These are phyloP conservation scores for Sialia sialis DNA, from an alignment of 2,113 vertebrate genomes.

Conservation along the genomic window DNA sequence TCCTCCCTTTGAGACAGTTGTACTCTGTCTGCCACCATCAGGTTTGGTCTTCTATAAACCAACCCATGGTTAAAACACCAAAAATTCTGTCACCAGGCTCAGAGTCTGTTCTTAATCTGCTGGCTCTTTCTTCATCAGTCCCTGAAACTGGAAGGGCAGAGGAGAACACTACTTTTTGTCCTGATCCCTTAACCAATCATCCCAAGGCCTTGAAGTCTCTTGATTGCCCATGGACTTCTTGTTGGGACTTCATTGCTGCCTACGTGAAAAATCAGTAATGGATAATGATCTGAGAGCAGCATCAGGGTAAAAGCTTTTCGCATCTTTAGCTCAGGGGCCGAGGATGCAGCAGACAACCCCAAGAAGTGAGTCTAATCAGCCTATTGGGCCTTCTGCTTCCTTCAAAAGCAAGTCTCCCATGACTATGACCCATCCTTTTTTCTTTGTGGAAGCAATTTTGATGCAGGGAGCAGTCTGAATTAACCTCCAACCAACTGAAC, in stretches of 20 bases:
- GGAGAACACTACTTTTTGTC: background rate
- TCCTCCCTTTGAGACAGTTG: background rate
- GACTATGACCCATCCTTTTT: background rate
- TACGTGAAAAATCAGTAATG: background rate
- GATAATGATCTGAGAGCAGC: background rate
- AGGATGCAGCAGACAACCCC: background rate
- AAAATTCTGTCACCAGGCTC: background rate
- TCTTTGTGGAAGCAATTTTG: background rate
- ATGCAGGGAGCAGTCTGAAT: background rate
- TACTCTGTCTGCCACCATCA: background rate
- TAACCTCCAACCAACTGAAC: background rate
- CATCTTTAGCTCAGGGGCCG: rapidly evolving
- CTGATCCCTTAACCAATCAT: background rate
- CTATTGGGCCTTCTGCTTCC: background rate
- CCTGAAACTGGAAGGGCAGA: background rate
- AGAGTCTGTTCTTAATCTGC: background rate
- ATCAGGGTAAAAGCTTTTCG: background rate
- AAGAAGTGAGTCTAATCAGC: background rate
- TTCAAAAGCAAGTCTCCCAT: background rate
- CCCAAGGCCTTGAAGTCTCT: background rate
- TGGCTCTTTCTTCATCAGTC: background rate
- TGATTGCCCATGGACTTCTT: background rate
- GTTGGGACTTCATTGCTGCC: background rate
- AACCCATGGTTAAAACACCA: background rate
- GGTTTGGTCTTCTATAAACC: background rate